Evolutionary conservation across 2,888 invertebrate species (phyloP).

Genomic region (Quadroppia sp.): DNA sequence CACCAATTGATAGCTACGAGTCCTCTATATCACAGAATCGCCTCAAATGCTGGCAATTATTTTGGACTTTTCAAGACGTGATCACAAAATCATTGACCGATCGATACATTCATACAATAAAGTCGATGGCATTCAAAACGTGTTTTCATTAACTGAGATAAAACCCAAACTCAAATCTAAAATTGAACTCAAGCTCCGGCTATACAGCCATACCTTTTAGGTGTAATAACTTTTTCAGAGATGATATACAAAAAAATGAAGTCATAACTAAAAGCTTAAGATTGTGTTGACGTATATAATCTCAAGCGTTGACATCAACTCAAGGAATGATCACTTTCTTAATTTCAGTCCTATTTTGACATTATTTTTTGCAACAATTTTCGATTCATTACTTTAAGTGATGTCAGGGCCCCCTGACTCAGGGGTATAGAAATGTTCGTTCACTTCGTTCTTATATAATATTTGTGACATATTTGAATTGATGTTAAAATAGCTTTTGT

Average conservation of each 20-base stretch:
- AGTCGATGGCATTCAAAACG: constrained; percentile 8
- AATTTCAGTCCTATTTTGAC: background rate
- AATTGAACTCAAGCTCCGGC: background rate
- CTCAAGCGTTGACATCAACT: background rate
- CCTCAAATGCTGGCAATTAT: constrained; percentile 24
- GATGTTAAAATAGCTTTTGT: no score
- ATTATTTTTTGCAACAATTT: background rate
- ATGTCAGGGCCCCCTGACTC: no score
- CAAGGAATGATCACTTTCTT: constrained; percentile 22
- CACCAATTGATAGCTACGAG: constrained; percentile 18
- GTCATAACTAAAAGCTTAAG: constrained; percentile 29
- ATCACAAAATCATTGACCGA: constrained; percentile 3
- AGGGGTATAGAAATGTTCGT: no score
- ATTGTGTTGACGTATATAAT: constrained; percentile 16
- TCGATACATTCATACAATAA: constrained; percentile 7
- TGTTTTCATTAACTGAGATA: constrained; percentile 25
- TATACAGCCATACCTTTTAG: background rate
- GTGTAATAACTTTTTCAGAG: background rate
- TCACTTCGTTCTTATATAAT: no score
- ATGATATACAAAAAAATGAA: constrained; percentile 17
- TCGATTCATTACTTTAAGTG: background rate
- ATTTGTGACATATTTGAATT: no score
- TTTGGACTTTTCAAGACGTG: constrained; percentile 24
- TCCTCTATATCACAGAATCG: background rate
- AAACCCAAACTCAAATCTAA: background rate